A percentile compares a stretch with the other conserved stretches of the same genome.
Conservation (phyloP, 2,797 vertebrate species). For the Tragelaphus oryx region DNA sequence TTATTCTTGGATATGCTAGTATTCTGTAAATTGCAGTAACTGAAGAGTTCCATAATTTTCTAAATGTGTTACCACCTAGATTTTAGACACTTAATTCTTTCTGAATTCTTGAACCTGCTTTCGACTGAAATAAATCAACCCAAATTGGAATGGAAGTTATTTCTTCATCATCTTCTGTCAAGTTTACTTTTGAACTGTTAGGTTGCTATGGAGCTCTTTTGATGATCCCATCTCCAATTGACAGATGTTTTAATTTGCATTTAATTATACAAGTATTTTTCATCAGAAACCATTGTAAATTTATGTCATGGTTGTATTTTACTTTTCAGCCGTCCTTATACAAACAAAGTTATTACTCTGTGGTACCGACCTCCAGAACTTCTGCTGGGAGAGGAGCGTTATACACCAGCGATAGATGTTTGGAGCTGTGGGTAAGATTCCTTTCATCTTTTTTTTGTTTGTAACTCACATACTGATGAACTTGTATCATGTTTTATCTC, state of each 20-base stretch:
- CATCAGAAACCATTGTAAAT: conserved; percentile 32
- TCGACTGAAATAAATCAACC: neutral
- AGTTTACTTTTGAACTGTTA: conserved; percentile 32
- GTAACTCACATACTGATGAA: conserved; percentile 15
- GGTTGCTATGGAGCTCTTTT: conserved; percentile 1
- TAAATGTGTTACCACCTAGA: neutral
- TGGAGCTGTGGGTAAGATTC: conserved; percentile 98
- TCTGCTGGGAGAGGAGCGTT: conserved; percentile 96
- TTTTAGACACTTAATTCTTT: neutral
- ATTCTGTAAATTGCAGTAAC: neutral
- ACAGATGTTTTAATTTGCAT: conserved; percentile 25
- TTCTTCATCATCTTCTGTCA: conserved; percentile 20
- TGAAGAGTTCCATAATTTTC: neutral
- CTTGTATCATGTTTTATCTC: neutral
- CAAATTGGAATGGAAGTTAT: conserved; percentile 26
- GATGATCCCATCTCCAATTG: conserved; percentile 16
- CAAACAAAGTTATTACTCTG: conserved; percentile 98
- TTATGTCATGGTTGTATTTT: conserved; percentile 17
- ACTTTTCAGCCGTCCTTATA: conserved; percentile 93
- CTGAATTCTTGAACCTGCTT: neutral
- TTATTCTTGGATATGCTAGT: neutral
- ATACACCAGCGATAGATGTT: conserved; percentile 97
- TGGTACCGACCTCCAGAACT: conserved; percentile 99
- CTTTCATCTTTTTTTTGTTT: conserved; percentile 28
- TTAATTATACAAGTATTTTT: conserved; percentile 22